Percentiles rank a stretch among this genome's conserved stretches.
phyloP scores from a whole-genome alignment of 2,797 vertebrate genomes.

The Catharus ustulatus region DNA sequence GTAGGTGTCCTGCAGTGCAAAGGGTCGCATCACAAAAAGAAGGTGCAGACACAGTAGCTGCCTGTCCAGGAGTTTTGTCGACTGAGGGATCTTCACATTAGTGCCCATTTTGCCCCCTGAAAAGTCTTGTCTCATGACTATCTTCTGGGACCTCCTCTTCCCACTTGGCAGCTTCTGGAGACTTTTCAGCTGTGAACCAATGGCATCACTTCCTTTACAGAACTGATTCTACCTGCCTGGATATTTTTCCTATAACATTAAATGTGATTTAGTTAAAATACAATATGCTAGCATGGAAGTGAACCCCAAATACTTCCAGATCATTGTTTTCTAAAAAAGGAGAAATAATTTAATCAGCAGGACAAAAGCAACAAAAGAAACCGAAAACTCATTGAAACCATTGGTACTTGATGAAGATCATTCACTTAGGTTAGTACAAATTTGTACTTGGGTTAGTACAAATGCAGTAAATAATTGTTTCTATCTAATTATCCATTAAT shows the following conservation, averaged over 20 bases:
- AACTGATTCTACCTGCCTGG: neutral
- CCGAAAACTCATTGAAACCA: neutral
- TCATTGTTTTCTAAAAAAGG: neutral
- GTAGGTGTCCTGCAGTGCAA: neutral
- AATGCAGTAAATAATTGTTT: neutral
- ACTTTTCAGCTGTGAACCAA: neutral
- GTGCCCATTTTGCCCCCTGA: neutral
- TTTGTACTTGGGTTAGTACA: neutral
- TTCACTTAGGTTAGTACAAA: neutral
- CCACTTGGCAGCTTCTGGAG: neutral
- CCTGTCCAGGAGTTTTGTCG: neutral
- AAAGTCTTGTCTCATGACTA: neutral
- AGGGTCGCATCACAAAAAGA: neutral
- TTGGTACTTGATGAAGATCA: neutral
- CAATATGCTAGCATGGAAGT: neutral
- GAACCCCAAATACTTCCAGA: neutral
- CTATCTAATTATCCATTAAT: neutral
- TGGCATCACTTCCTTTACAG: neutral
- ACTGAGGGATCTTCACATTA: neutral
- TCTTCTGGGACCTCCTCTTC: neutral
- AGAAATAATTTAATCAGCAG: neutral
- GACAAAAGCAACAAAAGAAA: neutral
- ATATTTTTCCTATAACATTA: neutral
- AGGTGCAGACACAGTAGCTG: neutral
- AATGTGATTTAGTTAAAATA: neutral